Evolutionary conservation across 1,140 invertebrate genomes (phyloP), one percentile per base, ranked within the genome.

Genomic region (Neotoxoptera formosana): DNA sequence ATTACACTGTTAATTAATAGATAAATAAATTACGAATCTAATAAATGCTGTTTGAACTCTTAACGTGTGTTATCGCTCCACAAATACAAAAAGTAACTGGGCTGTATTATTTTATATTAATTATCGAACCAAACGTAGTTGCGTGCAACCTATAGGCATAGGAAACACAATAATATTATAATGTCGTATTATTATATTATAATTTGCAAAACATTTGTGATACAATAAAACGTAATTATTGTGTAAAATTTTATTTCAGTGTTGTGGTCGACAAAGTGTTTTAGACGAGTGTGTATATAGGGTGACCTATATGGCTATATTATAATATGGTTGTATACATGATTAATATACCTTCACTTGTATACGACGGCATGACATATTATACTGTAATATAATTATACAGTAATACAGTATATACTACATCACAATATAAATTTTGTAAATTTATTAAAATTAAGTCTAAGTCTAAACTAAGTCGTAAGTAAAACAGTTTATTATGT

Each of bases 1-100:
- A 30, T 47, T 83, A 36, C 9, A 83, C 34, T 83, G 36, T 83
- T 83, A 83, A 83, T 34, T 83, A 36, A 36, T 83, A 83, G 30
- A 76, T 76, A 83, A 83, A 83, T 36, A 83, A 83, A 83, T 83
- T 83, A 83, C 0, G 21, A 83, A 83, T 83, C 20, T 83, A 83
- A 83, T 83, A 34, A 83, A 83, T 83, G 36, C 20, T 36, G 76
- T 23, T 81, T 83, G 76, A 83, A 83, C 60, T n/a, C n/a, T 76
- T 76, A 17, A n/a, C n/a, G n/a, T 17, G 60, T n/a, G 60, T 76
- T 76, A 76, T 76, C 60, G 14, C 0, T 14, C 30, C 14, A 76
- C 60, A 76, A 76, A 76, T n/a, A n/a, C 60, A 76, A 76, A 76
- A 76, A 76, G 30, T 76, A 76, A n/a, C 60, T n/a, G 30, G 14